These are phyloP conservation scores for Macheiramphus alcinus DNA, from an alignment of 2,113 vertebrate species.

Conservation along the genomic window DNA sequence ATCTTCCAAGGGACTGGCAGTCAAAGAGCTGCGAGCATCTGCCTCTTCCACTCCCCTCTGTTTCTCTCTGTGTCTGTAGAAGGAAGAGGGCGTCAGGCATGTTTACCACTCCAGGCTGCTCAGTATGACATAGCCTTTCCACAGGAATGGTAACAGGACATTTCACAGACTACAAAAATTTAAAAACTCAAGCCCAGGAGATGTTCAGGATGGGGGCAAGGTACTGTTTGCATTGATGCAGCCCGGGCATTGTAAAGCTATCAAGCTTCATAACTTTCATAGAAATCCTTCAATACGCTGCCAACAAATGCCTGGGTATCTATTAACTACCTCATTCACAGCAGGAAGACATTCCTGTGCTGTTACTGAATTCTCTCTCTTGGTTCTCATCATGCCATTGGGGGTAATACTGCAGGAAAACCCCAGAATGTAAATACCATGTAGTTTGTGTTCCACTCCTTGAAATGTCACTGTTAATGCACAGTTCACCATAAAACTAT, in stretches of 20 bases:
- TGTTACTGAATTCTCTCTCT: background rate
- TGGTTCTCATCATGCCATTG: accelerated
- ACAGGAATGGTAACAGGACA: background rate
- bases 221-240: background rate
- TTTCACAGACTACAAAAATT: background rate
- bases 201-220: background rate
- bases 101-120: background rate
- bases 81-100: background rate
- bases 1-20: constrained; percentile 19
- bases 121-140: background rate
- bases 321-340: background rate
- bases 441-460: background rate
- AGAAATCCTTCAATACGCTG: background rate
- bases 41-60: background rate
- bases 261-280: background rate
- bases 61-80: background rate
- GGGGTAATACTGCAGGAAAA: background rate
- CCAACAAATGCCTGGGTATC: background rate
- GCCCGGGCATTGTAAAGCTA: background rate
- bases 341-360: background rate
- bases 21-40: background rate
- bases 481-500: background rate
- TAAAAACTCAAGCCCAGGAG: background rate
- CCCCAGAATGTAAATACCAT: background rate
- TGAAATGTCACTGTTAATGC: background rate